Evolutionary conservation across 2,113 vertebrate species (phyloP).

Genomic region (Myotis brandtii): DNA sequence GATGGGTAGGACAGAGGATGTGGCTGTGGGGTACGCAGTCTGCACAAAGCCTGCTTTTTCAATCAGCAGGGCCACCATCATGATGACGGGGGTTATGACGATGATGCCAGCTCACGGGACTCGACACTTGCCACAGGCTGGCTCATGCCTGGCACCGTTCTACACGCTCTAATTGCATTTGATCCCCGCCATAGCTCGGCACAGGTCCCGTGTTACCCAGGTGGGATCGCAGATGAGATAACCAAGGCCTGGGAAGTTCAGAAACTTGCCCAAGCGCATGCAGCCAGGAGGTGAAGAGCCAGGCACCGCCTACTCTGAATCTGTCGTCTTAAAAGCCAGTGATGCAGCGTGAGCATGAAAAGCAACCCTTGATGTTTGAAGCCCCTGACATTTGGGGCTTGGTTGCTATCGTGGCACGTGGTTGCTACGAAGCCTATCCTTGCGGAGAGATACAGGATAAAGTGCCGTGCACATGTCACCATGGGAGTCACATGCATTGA

Average conservation of each 20-base stretch:
- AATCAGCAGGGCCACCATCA: not conserved
- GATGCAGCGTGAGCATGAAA: not conserved
- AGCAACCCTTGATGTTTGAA: not conserved
- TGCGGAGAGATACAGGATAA: not conserved
- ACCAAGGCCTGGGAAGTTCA: not conserved
- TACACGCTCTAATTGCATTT: rapidly evolving
- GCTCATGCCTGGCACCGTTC: not conserved
- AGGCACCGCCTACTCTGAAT: not conserved
- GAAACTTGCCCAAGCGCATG: rapidly evolving
- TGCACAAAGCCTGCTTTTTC: not conserved
- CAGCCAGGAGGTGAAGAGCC: not conserved
- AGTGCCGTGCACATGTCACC: not conserved
- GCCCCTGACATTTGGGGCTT: not conserved
- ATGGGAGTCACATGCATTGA: not conserved
- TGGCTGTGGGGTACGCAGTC: no score
- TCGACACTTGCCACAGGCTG: rapidly evolving
- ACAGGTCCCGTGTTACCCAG: not conserved
- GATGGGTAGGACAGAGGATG: not conserved
- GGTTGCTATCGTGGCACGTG: not conserved
- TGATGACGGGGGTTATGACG: not conserved
- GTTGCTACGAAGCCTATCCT: not conserved
- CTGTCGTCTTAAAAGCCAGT: not conserved
- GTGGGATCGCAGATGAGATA: not conserved
- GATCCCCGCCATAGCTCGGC: not conserved
- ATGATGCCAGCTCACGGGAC: not conserved